Evolutionary conservation across 2,113 vertebrate species (phyloP).

Genomic region (Saguinus midas): DNA sequence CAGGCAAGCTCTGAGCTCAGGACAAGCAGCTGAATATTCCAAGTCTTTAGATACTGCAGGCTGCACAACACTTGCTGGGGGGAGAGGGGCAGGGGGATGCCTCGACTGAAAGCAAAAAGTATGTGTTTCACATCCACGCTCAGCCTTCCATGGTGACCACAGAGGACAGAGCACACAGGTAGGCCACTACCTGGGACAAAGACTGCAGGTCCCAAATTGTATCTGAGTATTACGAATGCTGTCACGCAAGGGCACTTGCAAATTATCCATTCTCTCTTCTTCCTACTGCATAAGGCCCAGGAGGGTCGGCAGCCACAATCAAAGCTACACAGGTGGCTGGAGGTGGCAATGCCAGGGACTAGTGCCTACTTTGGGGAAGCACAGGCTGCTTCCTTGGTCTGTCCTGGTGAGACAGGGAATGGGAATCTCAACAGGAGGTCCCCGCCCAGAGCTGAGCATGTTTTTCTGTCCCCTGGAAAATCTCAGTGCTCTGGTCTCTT

Average conservation of each 20-base stretch:
- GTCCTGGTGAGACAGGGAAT: not conserved
- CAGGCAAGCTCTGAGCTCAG: not conserved
- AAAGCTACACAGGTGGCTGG: not conserved
- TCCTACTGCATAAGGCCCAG: not conserved
- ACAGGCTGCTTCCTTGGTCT: not conserved
- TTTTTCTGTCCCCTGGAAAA: not conserved
- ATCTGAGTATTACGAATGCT: not conserved
- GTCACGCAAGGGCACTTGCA: not conserved
- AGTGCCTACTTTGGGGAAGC: not conserved
- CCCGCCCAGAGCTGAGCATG: not conserved
- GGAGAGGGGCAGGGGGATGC: rapidly evolving
- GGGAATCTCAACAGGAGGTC: not conserved
- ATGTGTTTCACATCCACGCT: not conserved
- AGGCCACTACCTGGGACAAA: not conserved
- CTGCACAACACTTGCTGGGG: rapidly evolving
- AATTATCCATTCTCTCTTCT: not conserved
- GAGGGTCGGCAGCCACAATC: not conserved
- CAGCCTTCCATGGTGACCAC: not conserved
- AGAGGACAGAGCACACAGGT: not conserved
- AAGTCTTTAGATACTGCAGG: not conserved
- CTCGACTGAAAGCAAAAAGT: not conserved
- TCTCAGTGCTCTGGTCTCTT: not conserved
- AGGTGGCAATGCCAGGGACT: not conserved
- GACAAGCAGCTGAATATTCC: not conserved
- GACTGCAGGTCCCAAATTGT: not conserved